Conservation (phyloP, 2,113 vertebrate species). For the Pitta sordida region DNA sequence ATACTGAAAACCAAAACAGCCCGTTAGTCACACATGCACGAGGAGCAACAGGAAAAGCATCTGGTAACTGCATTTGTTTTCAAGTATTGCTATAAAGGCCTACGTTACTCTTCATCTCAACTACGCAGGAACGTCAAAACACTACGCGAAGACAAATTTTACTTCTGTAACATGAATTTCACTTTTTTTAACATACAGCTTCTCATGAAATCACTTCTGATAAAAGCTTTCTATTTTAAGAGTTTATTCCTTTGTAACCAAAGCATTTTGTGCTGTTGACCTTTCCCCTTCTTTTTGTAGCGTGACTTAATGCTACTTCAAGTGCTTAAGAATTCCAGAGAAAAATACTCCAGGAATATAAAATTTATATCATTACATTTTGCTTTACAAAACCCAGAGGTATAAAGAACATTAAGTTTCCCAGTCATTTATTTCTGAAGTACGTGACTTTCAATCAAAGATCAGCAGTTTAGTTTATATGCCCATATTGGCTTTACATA, state of each 20-base stretch:
- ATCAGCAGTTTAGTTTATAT: neutral
- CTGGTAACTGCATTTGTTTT: neutral
- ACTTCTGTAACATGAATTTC: neutral
- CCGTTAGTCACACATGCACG: neutral
- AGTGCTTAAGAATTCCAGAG: neutral
- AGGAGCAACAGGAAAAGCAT: neutral
- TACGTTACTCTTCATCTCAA: neutral
- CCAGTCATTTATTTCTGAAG: neutral
- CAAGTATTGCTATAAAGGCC: neutral
- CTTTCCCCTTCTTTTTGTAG: neutral
- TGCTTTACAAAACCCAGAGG: fast-evolving
- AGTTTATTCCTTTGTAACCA: neutral
- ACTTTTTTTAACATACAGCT: neutral
- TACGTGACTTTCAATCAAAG: neutral
- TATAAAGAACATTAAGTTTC: neutral
- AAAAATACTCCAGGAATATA: neutral
- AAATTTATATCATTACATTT: neutral
- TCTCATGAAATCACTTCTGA: neutral
- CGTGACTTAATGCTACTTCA: neutral
- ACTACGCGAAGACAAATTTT: neutral
- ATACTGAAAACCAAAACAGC: slow-evolving; percentile 74
- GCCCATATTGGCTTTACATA: neutral
- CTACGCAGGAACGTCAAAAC: neutral
- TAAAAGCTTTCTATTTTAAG: neutral
- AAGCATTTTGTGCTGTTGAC: neutral